phyloP scores from a whole-genome alignment of 2,113 vertebrate species.

The Motacilla tschutschensis region DNA sequence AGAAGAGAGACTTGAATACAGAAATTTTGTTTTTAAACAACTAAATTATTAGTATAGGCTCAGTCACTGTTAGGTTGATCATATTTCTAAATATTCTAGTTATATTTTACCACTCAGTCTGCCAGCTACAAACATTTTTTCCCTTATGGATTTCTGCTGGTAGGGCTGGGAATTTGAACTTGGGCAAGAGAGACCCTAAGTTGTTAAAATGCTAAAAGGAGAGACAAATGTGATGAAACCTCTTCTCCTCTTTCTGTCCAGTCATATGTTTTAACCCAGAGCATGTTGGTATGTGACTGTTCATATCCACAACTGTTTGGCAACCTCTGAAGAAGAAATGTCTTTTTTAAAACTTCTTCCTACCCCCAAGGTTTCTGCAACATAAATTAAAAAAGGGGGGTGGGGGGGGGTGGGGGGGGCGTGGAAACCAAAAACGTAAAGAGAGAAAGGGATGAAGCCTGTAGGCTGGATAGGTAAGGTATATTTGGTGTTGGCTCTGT shows the following conservation, averaged over 20 bases:
- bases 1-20: conserved; percentile 11
- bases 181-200: not conserved
- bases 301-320: not conserved
- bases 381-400: not conserved
- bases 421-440: not conserved
- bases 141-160: not conserved
- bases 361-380: not conserved
- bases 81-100: conserved; percentile 11
- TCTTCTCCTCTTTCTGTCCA: not conserved
- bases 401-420: rapidly evolving
- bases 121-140: not conserved
- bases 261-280: not conserved
- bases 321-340: not conserved
- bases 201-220: not conserved
- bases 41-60: not conserved
- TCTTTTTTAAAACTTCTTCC: not conserved
- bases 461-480: not conserved
- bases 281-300: not conserved
- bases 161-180: not conserved
- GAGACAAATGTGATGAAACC: not conserved
- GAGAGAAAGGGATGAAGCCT: not conserved
- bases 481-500: not conserved
- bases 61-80: not conserved
- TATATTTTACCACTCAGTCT: conserved; percentile 13
- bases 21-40: conserved; percentile 9